phyloP scores from a whole-genome alignment of 2,888 invertebrate species.

The Parascotia fuliginaria region DNA sequence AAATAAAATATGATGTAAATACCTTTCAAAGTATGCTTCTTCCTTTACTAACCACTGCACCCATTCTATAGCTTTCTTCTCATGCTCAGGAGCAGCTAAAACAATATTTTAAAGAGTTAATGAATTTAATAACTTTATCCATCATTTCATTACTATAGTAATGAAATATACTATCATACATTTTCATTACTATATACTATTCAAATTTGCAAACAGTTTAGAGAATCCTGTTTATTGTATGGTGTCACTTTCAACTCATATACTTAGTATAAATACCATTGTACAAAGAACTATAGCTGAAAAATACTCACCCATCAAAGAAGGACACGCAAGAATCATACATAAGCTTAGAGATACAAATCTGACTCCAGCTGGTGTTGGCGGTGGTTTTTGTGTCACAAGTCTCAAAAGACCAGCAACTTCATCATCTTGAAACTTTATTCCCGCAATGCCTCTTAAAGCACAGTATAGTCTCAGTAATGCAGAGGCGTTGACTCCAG shows the following conservation, averaged over 20 bases:
- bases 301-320: slow-evolving; percentile 87
- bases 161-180: neutral
- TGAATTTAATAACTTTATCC: too few relatives aligned
- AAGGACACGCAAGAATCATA: slow-evolving; percentile 97
- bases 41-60: slow-evolving; percentile 96
- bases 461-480: slow-evolving; percentile 96
- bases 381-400: slow-evolving; percentile 94
- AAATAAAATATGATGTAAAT: slow-evolving; percentile 19
- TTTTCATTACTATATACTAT: too few relatives aligned
- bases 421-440: slow-evolving; percentile 97
- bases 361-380: slow-evolving; percentile 96
- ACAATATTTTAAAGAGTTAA: slow-evolving; percentile 12
- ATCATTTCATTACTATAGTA: too few relatives aligned
- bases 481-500: slow-evolving; percentile 94
- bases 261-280: too few relatives aligned
- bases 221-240: too few relatives aligned
- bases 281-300: too few relatives aligned
- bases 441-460: slow-evolving; percentile 95
- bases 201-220: too few relatives aligned
- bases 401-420: slow-evolving; percentile 92
- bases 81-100: slow-evolving; percentile 89
- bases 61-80: slow-evolving; percentile 96
- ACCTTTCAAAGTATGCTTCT: slow-evolving; percentile 94
- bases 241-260: too few relatives aligned
- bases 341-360: slow-evolving; percentile 97